Evolutionary conservation across 2,797 vertebrate genomes (phyloP).

Genomic region (Bryconaethiops microstoma): DNA sequence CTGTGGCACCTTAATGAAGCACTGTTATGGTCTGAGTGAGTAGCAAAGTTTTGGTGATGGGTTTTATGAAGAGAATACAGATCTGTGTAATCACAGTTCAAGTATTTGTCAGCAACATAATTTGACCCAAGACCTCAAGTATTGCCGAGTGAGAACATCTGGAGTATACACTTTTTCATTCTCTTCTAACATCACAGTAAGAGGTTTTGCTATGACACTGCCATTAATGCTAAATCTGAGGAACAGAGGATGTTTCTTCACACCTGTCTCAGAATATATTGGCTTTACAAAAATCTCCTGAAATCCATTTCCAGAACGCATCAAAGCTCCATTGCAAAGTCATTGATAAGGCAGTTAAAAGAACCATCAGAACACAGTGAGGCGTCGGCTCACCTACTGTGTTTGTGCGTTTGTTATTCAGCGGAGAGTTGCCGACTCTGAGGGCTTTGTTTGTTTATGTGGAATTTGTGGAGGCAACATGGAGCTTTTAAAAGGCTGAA

Average conservation of each 20-base stretch:
- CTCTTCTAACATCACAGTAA: background rate
- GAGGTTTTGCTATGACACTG: background rate
- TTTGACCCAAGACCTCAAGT: too few species aligned
- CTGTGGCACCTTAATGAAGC: too few species aligned
- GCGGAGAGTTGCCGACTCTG: background rate
- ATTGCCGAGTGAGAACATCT: too few species aligned
- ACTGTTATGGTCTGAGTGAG: too few species aligned
- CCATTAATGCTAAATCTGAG: conserved; percentile 11
- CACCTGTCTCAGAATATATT: conserved; percentile 17
- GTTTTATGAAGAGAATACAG: too few species aligned
- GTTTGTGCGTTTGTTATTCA: conserved; percentile 9
- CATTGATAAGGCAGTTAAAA: conserved; percentile 30
- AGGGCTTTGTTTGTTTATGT: conserved; percentile 27
- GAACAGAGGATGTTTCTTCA: background rate
- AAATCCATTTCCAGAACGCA: background rate
- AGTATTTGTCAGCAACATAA: too few species aligned
- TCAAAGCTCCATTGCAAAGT: conserved; percentile 10
- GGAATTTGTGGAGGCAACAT: conserved; percentile 16
- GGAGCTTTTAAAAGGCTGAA: conserved; percentile 15
- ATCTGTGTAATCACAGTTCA: too few species aligned
- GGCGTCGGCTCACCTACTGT: background rate
- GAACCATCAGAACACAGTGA: background rate
- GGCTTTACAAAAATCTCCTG: conserved; percentile 20
- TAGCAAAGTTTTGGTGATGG: too few species aligned
- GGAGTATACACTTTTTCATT: background rate